Base-by-base conservation (phyloP, 2,888 invertebrate species). In the Cosmopolites sordidus region DNA sequence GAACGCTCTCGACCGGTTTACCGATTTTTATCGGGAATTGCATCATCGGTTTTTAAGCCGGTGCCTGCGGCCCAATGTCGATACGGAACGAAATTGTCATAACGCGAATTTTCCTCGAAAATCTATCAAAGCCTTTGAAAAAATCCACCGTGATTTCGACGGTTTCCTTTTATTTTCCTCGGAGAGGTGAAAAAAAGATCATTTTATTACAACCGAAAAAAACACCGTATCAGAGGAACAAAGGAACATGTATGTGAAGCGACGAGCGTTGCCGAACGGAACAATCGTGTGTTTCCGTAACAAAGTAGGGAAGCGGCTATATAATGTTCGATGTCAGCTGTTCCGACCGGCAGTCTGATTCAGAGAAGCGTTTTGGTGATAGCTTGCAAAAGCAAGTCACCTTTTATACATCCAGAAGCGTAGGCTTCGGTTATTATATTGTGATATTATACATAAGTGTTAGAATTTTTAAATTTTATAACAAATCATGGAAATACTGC, bases 401-500 rank as follows among this genome's bases (percentile, higher is more conserved):
- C 49, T 53, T 50, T 16, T 39, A 56, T 62, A 63, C 59, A 22
- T 22, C 22, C 22, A 60, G 66, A 54, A 58, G 64, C 64, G 37
- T 62, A 59, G 62, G 62, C 58, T 64, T 62, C 62, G 53, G 56
- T 59, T 54, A 39, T 51, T 59, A 51, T n/a, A 61, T 67, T 66
- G 66, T 68, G 66, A 67, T 69, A 67, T 65, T 66, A 65, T 60
- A 59, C 60, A 11, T 56, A 62, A 63, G 62, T 64, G 60, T 61
- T 66, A 62, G 57, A 58, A 55, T 59, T 64, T 59, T 50, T 54
- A 60, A 58, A 59, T 60, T 66, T 66, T 62, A 57, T 14, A 40
- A 40, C 3, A 16, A 49, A 61, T 56, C 54, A 71, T 71, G 71
- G 71, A 70, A 63, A 65, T 71, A 58, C 62, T 71, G 59, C 65